phyloP scores from a whole-genome alignment of 1,140 invertebrate species.

The Eumeta japonica region DNA sequence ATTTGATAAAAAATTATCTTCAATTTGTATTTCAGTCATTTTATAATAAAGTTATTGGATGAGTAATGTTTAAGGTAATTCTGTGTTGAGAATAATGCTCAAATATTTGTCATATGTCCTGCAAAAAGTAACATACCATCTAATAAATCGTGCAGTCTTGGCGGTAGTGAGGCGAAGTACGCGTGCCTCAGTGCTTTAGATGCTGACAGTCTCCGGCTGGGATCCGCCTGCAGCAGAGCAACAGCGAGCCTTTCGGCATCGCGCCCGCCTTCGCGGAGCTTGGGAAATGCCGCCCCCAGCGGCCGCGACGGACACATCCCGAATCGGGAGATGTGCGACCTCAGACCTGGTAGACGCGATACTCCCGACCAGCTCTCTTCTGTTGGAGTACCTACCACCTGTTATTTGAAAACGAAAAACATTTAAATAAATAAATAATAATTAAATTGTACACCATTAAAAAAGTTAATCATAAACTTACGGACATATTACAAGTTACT shows the following conservation, averaged over 20 bases:
- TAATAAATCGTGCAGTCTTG: conserved; percentile 83
- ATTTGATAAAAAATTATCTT: no score
- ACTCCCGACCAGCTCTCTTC: conserved; percentile 90
- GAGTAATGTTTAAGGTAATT: background rate
- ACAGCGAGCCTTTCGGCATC: conserved; percentile 86
- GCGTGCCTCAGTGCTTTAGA: conserved; percentile 83
- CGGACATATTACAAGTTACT: no score
- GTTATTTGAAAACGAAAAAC: no score
- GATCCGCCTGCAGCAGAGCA: conserved; percentile 84
- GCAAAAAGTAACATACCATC: conserved; percentile 85
- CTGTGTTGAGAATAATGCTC: background rate
- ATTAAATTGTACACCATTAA: no score
- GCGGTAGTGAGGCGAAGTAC: conserved; percentile 87
- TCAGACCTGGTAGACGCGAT: conserved; percentile 81
- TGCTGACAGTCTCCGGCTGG: conserved; percentile 82
- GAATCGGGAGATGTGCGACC: conserved; percentile 69
- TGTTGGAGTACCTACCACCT: conserved; percentile 87
- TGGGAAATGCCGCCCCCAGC: conserved; percentile 83
- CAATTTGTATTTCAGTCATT: conserved; percentile 7
- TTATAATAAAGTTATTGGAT: background rate
- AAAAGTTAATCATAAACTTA: no score
- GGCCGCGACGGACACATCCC: conserved; percentile 73
- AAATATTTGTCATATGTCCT: no score
- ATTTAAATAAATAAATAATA: background rate
- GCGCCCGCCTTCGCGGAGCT: conserved; percentile 78